Base-by-base conservation (phyloP, 1,140 invertebrate species). In the Eriosoma lanigerum region DNA sequence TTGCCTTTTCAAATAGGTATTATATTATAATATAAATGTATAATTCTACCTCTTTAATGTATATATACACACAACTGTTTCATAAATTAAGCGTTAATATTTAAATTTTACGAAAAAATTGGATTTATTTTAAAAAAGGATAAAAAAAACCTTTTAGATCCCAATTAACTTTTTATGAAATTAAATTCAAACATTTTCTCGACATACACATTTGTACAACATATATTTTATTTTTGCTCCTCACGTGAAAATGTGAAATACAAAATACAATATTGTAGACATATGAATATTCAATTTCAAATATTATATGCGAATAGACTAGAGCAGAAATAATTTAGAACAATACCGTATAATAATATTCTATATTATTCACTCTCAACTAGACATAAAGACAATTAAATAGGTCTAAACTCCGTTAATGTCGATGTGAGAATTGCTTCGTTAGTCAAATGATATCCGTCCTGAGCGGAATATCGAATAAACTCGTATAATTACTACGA, bases 81-180 rank as follows among this genome's bases (percentile, higher is more conserved):
- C 13, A 60, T 60, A 60, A 60, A 60, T 60, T 60, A 60, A 60
- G 58, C 26, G 17, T 60, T 26, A 29, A 29, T 17, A 26, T 60
- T n/a, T n/a, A 38, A 38, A 38, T 38, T 4, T 8, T 38, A 38
- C 32, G 3, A 8, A 38, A 38, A 38, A 38, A 38, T 38, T 38
- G 32, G 32, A 38, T 38, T 38, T 38, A 38, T 4, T 38, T 38
- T 38, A 38, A 38, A 38, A 38, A 38, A 38, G 8, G 8, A 38
- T 8, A 48, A 48, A 48, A 48, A 48, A 48, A 48, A 48, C 46
- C 46, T 48, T 10, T 48, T 48, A 15, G 12, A 13, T 10, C 26
- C 32, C 26, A 62, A 62, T 62, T 32, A 62, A 38, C 13, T 62
- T 62, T 62, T 38, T 32, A 62, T 32, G 17, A 62, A 62, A 32